Evolutionary conservation across 2,888 invertebrate genomes (phyloP), one percentile per base, ranked within the genome.

Genomic region (Ectropis crepuscularia): DNA sequence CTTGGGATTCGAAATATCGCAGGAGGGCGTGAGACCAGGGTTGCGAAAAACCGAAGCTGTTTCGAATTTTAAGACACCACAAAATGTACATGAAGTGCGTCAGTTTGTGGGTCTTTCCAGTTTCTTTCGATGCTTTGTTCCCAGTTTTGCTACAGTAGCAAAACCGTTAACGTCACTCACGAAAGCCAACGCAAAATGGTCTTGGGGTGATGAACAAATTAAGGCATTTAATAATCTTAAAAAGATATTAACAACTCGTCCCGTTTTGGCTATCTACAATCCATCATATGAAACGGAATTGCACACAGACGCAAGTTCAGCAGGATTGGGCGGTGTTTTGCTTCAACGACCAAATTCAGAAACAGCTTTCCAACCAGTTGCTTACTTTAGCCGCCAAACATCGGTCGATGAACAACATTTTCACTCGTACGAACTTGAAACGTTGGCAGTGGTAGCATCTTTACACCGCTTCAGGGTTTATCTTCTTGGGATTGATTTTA

Each of bases 41-140:
- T 0, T 6, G 1, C 39, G 6, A 5, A 59, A 59, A n/a, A 53
- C 9, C 0, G 7, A 16, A 41, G 59, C 59, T 0, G 59, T 59
- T n/a, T 8, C 28, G 0, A 5, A 39, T 1, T 59, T 59, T 45
- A 16, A 38, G 7, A 45, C 16, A n/a, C 59, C 59, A 1, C 9
- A 2, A 0, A 47, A 53, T 28, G n/a, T 28, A 0, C 59, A 59
- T 6, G 6, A 47, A 28, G 28, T 47, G 5, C 11, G 47, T 0
- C 46, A 45, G 6, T 55, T 55, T 9, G 5, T 59, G 5, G 59
- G 59, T 0, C 38, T 59, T 5, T 51, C 51, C 0, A 53, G 59
- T 36, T 51, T 46, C n/a, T 58, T 58, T 8, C 12, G 58, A 4
- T 9, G 39, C 7, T 58, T 58, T 16, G 37, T 58, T 0, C 10